phyloP scores from a whole-genome alignment of 1,140 invertebrate species.

The Macrobrachium rosenbergii region DNA sequence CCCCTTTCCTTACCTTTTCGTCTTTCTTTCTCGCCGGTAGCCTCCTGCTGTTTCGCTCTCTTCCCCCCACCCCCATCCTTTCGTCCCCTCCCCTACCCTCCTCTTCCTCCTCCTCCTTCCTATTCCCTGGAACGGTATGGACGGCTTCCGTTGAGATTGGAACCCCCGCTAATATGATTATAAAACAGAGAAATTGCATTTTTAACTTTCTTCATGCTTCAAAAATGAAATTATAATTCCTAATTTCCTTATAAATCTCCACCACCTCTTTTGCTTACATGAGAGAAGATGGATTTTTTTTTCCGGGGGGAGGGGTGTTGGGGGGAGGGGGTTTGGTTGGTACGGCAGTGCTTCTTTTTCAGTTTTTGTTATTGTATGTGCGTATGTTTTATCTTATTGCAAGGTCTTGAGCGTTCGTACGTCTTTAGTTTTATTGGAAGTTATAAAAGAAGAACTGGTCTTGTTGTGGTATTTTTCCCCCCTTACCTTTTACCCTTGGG shows the following conservation, averaged over 20 bases:
- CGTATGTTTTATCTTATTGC: too few relatives aligned
- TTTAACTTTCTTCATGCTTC: conserved; percentile 64
- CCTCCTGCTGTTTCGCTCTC: not conserved
- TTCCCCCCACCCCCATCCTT: too few relatives aligned
- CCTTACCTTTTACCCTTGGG: too few relatives aligned
- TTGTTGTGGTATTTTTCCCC: too few relatives aligned
- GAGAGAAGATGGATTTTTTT: too few relatives aligned
- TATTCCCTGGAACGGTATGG: conserved; percentile 36
- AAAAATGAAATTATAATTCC: conserved; percentile 63
- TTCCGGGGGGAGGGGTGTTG: too few relatives aligned
- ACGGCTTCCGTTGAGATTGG: conserved; percentile 56
- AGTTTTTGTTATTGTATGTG: too few relatives aligned
- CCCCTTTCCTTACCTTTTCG: not conserved
- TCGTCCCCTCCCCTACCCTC: not conserved
- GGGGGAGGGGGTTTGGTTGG: too few relatives aligned
- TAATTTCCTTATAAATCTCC: conserved; percentile 62
- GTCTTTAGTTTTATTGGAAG: too few relatives aligned
- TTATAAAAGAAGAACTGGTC: too few relatives aligned
- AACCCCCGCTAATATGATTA: conserved; percentile 58
- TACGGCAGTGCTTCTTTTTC: too few relatives aligned
- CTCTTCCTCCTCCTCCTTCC: conserved; percentile 1
- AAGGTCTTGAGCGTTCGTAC: too few relatives aligned
- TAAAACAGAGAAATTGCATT: conserved; percentile 64
- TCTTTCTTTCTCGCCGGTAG: not conserved
- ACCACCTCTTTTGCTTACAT: conserved; percentile 25